Conservation (phyloP, 1,140 invertebrate genomes). For the Brachionus manjavacas region DNA sequence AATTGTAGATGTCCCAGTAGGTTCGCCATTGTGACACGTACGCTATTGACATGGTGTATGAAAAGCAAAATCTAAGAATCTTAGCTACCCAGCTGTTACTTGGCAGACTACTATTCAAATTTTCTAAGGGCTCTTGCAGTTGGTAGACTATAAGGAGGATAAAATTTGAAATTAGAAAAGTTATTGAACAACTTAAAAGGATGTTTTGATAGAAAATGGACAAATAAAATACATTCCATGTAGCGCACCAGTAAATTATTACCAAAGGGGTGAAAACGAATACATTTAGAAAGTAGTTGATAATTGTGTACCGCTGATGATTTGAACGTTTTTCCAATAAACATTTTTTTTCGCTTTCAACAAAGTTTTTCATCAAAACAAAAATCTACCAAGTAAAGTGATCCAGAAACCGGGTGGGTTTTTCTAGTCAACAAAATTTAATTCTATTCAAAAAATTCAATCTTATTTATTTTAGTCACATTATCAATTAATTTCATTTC, state of each 20-base stretch:
- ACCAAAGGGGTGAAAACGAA: background rate
- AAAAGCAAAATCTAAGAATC: background rate
- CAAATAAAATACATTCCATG: constrained; percentile 6
- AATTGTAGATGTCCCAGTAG: constrained; percentile 6
- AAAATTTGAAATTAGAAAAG: background rate
- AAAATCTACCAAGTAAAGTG: background rate
- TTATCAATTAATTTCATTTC: background rate
- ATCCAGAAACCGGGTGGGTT: background rate
- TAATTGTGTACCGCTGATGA: background rate
- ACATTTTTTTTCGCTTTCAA: background rate
- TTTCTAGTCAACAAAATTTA: background rate
- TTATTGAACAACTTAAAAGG: background rate
- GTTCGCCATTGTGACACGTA: constrained; percentile 11
- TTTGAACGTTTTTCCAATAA: background rate
- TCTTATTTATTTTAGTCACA: background rate
- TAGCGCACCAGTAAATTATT: background rate
- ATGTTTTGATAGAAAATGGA: background rate
- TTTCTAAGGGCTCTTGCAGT: background rate
- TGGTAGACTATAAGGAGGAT: background rate
- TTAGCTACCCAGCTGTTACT: background rate
- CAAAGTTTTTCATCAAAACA: background rate
- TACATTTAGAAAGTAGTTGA: background rate
- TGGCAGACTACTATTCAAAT: background rate
- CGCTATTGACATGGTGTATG: background rate
- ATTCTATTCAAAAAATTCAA: background rate